phyloP scores from a whole-genome alignment of 2,888 invertebrate species.

The Drosophila barbarae region DNA sequence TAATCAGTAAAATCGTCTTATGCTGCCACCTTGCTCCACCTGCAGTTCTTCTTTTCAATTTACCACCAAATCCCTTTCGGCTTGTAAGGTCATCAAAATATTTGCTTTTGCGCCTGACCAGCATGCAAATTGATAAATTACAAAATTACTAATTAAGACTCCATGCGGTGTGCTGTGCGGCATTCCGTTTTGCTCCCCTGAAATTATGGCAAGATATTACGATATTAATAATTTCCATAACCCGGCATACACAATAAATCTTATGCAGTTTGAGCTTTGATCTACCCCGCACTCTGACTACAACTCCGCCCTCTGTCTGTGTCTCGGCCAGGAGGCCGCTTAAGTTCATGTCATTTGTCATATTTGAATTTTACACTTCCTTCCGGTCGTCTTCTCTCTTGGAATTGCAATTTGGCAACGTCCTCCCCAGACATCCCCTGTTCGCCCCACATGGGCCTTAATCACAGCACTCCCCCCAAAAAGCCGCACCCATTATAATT shows the following conservation, averaged over 20 bases:
- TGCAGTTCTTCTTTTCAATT: constrained; percentile 17
- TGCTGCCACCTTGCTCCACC: not conserved
- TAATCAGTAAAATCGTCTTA: constrained; percentile 29
- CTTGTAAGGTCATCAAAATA: constrained; percentile 46
- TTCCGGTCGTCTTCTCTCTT: constrained; percentile 65
- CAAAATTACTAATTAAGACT: constrained; percentile 69
- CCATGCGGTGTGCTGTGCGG: constrained; percentile 3
- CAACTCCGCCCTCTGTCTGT: not conserved
- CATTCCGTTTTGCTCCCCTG: constrained; percentile 10
- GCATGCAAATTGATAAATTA: constrained; percentile 72
- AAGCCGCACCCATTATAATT: constrained; percentile 68
- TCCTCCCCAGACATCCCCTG: not conserved
- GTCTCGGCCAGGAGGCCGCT: constrained; percentile 55
- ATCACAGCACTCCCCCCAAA: constrained; percentile 49
- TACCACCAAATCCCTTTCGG: constrained; percentile 5
- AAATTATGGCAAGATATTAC: constrained; percentile 67
- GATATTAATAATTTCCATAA: constrained; percentile 72
- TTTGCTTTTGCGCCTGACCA: constrained; percentile 49
- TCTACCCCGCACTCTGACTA: not conserved
- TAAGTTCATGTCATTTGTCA: constrained; percentile 75
- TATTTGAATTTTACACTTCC: constrained; percentile 75
- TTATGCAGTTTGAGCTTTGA: constrained; percentile 23
- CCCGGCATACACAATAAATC: constrained; percentile 66
- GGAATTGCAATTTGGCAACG: constrained; percentile 64
- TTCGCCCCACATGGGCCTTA: constrained; percentile 29